Conservation (phyloP, 2,888 invertebrate species). For the Cephus pygmeus region DNA sequence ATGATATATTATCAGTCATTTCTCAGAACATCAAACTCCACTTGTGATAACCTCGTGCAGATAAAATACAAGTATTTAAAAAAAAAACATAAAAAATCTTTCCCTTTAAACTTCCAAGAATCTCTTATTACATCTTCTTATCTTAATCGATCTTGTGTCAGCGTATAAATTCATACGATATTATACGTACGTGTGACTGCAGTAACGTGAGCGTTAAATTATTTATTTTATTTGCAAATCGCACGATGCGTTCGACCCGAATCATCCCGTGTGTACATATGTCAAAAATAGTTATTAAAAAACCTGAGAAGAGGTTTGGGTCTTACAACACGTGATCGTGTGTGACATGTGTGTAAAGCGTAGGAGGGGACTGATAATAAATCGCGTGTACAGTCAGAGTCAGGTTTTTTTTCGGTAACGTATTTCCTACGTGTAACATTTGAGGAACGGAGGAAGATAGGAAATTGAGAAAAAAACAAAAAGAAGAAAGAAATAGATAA, state of each 20-base stretch:
- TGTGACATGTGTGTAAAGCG: not conserved
- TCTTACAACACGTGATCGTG: not conserved
- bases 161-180: too few species aligned
- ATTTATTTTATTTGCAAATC: not conserved
- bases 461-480: too few species aligned
- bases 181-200: too few species aligned
- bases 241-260: not conserved
- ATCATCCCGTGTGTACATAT: not conserved
- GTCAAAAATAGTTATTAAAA: not conserved
- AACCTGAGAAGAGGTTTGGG: not conserved
- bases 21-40: not conserved
- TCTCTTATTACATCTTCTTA: not conserved
- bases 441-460: too few species aligned
- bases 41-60: not conserved
- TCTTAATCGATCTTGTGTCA: not conserved
- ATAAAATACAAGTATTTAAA: not conserved
- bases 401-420: too few species aligned
- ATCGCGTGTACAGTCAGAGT: too few species aligned
- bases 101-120: not conserved
- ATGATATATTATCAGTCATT: not conserved
- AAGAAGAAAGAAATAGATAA: too few species aligned
- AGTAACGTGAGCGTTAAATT: too few species aligned
- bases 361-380: not conserved
- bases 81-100: not conserved
- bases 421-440: too few species aligned